Evolutionary conservation across 92 coral and sea anemone species (phyloP).

Genomic region (Parazoanthus swiftii): DNA sequence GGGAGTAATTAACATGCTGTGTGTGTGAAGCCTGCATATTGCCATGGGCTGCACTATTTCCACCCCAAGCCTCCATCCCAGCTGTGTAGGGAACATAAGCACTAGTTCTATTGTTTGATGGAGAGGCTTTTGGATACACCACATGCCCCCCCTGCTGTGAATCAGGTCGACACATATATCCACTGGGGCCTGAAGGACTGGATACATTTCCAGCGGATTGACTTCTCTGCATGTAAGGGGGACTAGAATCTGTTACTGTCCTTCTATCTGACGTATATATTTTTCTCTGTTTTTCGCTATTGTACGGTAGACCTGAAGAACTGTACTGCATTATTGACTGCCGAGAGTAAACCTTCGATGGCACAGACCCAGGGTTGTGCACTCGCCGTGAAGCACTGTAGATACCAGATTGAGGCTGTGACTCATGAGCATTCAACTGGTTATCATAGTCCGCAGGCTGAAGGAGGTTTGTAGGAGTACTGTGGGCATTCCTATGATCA

Average conservation of each 20-base stretch:
- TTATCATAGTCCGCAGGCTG: not conserved
- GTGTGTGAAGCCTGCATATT: not conserved
- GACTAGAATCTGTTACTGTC: slow-evolving; percentile 1
- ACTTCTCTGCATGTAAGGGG: not conserved
- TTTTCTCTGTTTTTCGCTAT: not conserved
- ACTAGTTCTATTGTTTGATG: not conserved
- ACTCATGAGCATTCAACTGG: not conserved
- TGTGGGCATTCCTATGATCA: not conserved
- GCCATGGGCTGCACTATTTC: slow-evolving; percentile 2
- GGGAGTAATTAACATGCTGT: slow-evolving; percentile 16
- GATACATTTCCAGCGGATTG: slow-evolving; percentile 1
- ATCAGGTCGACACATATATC: not conserved
- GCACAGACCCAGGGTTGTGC: slow-evolving; percentile 16
- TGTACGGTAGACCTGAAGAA: not conserved
- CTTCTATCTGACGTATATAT: not conserved
- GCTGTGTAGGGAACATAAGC: slow-evolving; percentile 33
- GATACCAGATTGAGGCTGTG: not conserved
- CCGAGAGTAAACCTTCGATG: not conserved
- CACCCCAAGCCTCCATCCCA: slow-evolving; percentile 33
- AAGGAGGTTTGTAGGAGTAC: not conserved
- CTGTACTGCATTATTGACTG: not conserved
- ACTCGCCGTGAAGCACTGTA: slow-evolving; percentile 28
- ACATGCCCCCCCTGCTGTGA: slow-evolving; percentile 1
- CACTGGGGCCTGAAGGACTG: not conserved
- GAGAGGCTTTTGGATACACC: slow-evolving; percentile 8